Conservation (phyloP, 2,888 invertebrate species). For the Cerceris rybyensis region DNA sequence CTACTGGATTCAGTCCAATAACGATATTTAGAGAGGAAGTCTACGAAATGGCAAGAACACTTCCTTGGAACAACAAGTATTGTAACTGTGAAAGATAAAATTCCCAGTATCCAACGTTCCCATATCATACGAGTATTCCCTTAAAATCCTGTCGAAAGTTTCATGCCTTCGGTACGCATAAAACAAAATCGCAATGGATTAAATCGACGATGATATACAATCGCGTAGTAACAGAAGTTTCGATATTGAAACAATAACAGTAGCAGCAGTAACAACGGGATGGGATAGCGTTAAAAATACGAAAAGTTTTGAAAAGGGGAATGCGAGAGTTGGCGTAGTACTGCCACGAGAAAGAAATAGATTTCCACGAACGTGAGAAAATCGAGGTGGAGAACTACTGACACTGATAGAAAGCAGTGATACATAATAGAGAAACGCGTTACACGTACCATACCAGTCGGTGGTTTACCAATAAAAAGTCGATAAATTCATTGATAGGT, state of each 20-base stretch:
- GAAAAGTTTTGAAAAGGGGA: background rate
- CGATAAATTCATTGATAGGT: slow-evolving; percentile 44
- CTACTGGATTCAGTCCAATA: no score
- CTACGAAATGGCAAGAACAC: no score
- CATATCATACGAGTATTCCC: background rate
- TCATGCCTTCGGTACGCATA: no score
- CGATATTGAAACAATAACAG: no score
- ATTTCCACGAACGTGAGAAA: slow-evolving; percentile 1
- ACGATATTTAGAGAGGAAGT: no score
- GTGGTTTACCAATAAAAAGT: slow-evolving; percentile 33
- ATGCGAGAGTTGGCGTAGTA: background rate
- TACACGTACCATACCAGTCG: slow-evolving; percentile 3
- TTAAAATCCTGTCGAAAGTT: background rate
- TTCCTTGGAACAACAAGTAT: no score
- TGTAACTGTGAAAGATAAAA: no score
- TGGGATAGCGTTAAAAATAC: background rate
- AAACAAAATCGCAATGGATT: no score
- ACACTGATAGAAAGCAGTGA: slow-evolving; percentile 24
- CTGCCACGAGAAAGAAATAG: background rate
- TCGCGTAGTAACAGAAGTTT: no score
- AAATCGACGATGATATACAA: no score
- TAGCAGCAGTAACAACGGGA: no score
- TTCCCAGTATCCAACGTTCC: no score
- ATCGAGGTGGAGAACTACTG: slow-evolving; percentile 12
- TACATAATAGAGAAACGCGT: slow-evolving; percentile 34